Evolutionary conservation across 2,113 vertebrate genomes (phyloP).

Genomic region (Kryptolebias marmoratus): DNA sequence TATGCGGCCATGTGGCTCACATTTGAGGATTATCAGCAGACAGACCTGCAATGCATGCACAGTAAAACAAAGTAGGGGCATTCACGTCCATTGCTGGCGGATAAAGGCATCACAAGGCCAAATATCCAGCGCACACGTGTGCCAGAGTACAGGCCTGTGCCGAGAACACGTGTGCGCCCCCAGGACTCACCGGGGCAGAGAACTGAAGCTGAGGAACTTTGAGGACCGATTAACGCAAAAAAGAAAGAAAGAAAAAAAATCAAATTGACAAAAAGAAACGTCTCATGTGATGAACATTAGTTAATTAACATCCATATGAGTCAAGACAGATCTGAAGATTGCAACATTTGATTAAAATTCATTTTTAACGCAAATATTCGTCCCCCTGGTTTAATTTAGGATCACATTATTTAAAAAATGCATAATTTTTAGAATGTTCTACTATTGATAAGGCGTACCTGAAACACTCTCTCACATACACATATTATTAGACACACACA

Average conservation of each 20-base stretch:
- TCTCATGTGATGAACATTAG: constrained; percentile 26
- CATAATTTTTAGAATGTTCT: too few relatives aligned
- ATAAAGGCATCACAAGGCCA: constrained; percentile 70
- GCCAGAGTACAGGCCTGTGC: constrained; percentile 37
- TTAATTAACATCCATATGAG: neutral
- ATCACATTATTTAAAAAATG: neutral
- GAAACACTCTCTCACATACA: neutral
- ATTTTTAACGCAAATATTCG: neutral
- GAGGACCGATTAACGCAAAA: neutral
- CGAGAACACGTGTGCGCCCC: constrained; percentile 45
- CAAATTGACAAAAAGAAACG: constrained; percentile 11
- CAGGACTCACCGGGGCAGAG: constrained; percentile 9
- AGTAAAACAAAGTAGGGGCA: constrained; percentile 56
- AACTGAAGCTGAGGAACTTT: constrained; percentile 8
- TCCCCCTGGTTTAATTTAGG: neutral
- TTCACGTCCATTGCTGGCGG: constrained; percentile 57
- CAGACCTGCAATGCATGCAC: constrained; percentile 48
- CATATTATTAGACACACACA: neutral
- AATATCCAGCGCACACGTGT: constrained; percentile 65
- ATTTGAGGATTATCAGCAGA: constrained; percentile 57
- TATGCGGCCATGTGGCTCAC: constrained; percentile 43
- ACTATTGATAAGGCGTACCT: neutral
- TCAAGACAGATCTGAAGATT: neutral
- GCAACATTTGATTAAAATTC: neutral
- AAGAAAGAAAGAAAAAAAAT: too few relatives aligned